These are phyloP conservation scores for Carterocephalus palaemon DNA, from an alignment of 2,888 invertebrate species.

Conservation along the genomic window DNA sequence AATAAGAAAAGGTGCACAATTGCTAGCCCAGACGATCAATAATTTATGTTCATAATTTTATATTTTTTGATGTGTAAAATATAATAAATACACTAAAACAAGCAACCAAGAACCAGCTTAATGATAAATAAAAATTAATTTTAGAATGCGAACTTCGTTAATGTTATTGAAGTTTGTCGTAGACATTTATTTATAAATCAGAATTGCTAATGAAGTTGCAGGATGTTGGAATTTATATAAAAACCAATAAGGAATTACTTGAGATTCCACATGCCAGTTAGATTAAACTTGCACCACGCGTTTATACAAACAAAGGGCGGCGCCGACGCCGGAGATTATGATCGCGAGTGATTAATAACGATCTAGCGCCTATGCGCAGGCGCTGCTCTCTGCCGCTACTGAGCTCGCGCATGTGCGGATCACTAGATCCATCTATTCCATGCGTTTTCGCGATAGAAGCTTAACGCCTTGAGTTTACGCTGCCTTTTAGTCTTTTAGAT, in stretches of 20 bases:
- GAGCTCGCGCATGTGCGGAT: constrained; percentile 19
- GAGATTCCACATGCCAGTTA: constrained; percentile 22
- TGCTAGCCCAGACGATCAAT: too few relatives aligned
- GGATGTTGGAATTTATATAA: constrained; percentile 9
- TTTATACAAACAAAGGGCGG: constrained; percentile 67
- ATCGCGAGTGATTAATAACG: constrained; percentile 70
- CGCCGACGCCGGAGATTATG: constrained; percentile 66
- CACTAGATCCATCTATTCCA: constrained; percentile 25
- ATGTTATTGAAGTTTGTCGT: too few relatives aligned
- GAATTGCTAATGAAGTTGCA: constrained; percentile 18
- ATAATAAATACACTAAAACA: too few relatives aligned
- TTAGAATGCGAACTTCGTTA: too few relatives aligned
- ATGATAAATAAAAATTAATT: too few relatives aligned
- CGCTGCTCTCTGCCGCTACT: constrained; percentile 26
- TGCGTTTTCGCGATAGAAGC: constrained; percentile 31
- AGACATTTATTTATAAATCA: constrained; percentile 13
- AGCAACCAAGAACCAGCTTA: too few relatives aligned
- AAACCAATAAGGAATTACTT: constrained; percentile 14
- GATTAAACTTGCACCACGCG: constrained; percentile 61
- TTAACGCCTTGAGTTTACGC: too few relatives aligned
- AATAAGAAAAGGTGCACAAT: too few relatives aligned
- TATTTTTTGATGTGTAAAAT: too few relatives aligned
- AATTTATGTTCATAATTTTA: too few relatives aligned
- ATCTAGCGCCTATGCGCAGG: constrained; percentile 52
- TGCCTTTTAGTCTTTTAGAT: too few relatives aligned